Conservation (phyloP, 1,140 invertebrate species). For the Hormaphis cornu region DNA sequence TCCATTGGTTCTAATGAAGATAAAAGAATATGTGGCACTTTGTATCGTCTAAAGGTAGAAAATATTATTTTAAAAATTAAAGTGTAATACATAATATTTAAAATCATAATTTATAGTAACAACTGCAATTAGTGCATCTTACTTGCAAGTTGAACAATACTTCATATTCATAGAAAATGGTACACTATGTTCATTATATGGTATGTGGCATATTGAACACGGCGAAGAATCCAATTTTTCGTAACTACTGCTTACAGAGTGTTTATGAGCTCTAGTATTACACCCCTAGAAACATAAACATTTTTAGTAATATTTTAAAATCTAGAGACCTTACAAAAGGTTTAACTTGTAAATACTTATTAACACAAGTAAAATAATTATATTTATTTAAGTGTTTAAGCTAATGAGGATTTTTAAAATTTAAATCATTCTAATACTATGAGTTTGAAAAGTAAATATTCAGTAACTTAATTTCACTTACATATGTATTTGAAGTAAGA, state of each 20-base stretch:
- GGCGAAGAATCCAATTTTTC: conserved; percentile 23
- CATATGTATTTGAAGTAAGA: background rate
- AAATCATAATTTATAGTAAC: no score
- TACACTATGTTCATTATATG: conserved; percentile 60
- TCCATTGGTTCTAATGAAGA: conserved; percentile 56
- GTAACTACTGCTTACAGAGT: conserved; percentile 31
- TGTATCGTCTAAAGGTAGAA: background rate
- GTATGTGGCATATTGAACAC: conserved; percentile 66
- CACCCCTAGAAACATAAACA: conserved; percentile 32
- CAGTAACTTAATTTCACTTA: background rate
- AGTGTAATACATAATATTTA: background rate
- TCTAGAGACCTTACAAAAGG: no score
- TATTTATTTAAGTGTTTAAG: no score
- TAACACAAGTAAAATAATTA: no score
- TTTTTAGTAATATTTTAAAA: no score
- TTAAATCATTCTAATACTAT: no score
- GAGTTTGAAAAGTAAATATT: background rate
- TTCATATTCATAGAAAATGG: conserved; percentile 59
- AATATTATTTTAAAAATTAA: background rate
- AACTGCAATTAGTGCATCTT: conserved; percentile 35
- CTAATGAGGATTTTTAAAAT: no score
- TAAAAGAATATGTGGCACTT: conserved; percentile 25
- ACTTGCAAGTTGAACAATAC: conserved; percentile 62
- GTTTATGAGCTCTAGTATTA: conserved; percentile 12
- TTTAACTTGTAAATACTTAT: no score